Percentiles rank a stretch among this genome's conserved stretches.
Conservation (phyloP, 2,113 vertebrate genomes). For the Rhinichthys klamathensis region DNA sequence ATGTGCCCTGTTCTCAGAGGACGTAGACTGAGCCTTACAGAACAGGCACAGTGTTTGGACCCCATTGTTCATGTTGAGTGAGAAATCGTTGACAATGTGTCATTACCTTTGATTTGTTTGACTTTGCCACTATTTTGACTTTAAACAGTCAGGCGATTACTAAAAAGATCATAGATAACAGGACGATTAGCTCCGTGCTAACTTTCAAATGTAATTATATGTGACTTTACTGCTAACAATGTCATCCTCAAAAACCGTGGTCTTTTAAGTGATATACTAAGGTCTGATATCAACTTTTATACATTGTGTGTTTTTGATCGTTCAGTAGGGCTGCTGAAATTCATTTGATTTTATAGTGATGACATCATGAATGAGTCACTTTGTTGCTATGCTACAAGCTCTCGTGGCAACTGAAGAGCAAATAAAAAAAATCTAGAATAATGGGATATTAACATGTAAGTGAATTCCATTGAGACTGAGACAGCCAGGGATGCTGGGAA, state of each 20-base stretch:
- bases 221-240: neutral
- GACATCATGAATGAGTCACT: constrained; percentile 15
- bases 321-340: constrained; percentile 1
- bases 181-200: neutral
- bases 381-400: constrained; percentile 47
- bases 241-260: neutral
- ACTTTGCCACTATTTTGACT: neutral
- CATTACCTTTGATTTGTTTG: neutral
- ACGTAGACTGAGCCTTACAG: neutral
- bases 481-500: neutral
- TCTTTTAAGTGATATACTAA: neutral
- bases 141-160: neutral
- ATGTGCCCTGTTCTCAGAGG: neutral
- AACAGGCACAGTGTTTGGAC: neutral
- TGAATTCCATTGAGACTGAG: constrained; percentile 25
- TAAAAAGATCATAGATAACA: neutral
- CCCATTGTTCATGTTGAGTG: neutral
- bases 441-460: constrained; percentile 24
- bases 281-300: neutral
- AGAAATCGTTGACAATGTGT: neutral
- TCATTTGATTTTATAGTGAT: constrained; percentile 3
- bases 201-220: neutral
- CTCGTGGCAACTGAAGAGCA: constrained; percentile 29
- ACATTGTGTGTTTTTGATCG: neutral
- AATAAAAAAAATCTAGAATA: constrained; percentile 22